These are phyloP conservation scores for Parochlus steinenii DNA, from an alignment of 2,888 invertebrate species.

Conservation along the genomic window DNA sequence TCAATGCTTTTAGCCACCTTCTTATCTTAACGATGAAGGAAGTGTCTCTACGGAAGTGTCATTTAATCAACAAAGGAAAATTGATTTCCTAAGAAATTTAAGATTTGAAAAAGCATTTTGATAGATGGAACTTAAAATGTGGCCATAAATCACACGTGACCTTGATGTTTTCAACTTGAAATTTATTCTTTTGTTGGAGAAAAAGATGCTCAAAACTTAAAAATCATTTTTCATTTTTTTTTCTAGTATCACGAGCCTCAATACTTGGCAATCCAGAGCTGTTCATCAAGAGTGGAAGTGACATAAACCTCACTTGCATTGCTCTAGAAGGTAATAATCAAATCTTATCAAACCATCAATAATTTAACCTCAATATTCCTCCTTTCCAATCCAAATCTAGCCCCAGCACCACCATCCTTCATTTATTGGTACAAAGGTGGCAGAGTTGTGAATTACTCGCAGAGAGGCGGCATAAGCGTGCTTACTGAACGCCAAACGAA, in stretches of 20 bases:
- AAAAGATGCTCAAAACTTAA: too few species aligned
- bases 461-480: conserved; percentile 69
- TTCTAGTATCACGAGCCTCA: conserved; percentile 74
- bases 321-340: too few species aligned
- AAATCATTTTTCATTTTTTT: conserved; percentile 10
- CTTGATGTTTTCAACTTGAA: not conserved
- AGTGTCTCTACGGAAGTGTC: too few species aligned
- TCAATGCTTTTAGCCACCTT: too few species aligned
- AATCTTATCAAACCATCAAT: too few species aligned
- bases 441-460: conserved; percentile 69
- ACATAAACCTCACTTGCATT: conserved; percentile 81
- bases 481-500: conserved; percentile 74
- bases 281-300: conserved; percentile 77
- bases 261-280: conserved; percentile 72
- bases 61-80: too few species aligned
- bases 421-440: conserved; percentile 77
- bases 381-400: too few species aligned
- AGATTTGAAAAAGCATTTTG: too few species aligned
- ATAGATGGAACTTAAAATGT: too few species aligned
- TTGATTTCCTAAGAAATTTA: too few species aligned
- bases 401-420: conserved; percentile 46
- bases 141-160: not conserved
- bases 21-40: too few species aligned
- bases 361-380: conserved; percentile 65
- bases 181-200: not conserved